Percentiles rank a stretch among this genome's conserved stretches.
Conservation (phyloP, 2,797 vertebrate species). For the Cheirogaleus major region DNA sequence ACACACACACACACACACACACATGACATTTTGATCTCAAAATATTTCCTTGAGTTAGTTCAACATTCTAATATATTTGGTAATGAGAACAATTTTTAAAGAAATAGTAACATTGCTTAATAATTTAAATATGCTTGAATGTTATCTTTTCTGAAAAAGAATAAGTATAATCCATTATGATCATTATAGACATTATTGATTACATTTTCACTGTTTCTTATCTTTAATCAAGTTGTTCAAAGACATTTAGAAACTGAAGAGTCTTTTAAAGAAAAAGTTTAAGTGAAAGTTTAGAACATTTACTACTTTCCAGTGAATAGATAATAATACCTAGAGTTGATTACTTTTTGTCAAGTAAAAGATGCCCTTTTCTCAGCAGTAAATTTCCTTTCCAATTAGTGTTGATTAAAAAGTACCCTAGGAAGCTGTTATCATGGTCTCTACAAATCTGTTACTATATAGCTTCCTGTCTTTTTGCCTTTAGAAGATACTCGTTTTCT, state of each 20-base stretch:
- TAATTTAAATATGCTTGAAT: neutral
- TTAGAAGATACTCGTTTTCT: neutral
- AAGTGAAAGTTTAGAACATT: neutral
- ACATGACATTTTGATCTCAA: neutral
- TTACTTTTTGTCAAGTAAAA: neutral
- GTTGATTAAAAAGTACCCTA: constrained; percentile 29
- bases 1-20: neutral
- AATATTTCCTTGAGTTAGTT: neutral
- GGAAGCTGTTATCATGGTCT: neutral
- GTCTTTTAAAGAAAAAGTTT: neutral
- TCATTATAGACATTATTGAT: neutral
- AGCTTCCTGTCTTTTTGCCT: neutral
- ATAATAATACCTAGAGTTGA: neutral
- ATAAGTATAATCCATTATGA: neutral
- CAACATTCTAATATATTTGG: neutral
- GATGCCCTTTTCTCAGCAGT: neutral
- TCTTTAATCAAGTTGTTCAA: neutral
- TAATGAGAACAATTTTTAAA: neutral
- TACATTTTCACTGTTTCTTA: neutral
- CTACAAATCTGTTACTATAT: neutral
- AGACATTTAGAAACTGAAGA: neutral
- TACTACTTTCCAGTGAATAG: neutral
- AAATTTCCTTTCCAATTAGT: constrained; percentile 33
- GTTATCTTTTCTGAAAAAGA: neutral
- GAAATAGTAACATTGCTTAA: neutral